phyloP scores from a whole-genome alignment of 2,888 invertebrate genomes.

The Synanthedon tipuliformis region DNA sequence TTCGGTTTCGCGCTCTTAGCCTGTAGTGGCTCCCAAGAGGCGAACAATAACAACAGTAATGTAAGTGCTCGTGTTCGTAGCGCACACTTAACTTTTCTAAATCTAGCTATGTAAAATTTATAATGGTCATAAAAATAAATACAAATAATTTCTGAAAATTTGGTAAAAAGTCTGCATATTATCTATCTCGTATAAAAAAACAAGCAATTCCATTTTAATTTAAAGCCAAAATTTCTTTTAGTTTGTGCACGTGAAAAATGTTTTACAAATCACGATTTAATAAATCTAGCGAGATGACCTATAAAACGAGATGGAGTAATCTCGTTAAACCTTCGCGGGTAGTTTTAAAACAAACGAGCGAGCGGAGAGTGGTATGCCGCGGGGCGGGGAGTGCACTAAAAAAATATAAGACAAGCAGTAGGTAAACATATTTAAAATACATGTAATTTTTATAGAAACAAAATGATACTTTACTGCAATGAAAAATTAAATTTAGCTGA shows the following conservation, averaged over 20 bases:
- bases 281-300: slow-evolving; percentile 58
- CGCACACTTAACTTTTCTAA: slow-evolving; percentile 21
- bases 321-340: slow-evolving; percentile 60
- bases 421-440: not conserved
- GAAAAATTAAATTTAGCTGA: too few species aligned
- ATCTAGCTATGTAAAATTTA: not conserved
- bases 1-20: slow-evolving; percentile 55
- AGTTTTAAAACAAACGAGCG: slow-evolving; percentile 44
- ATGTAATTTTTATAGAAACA: too few species aligned
- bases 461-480: too few species aligned
- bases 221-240: slow-evolving; percentile 53
- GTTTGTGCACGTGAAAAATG: slow-evolving; percentile 46
- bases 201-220: slow-evolving; percentile 33
- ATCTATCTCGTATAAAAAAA: slow-evolving; percentile 4
- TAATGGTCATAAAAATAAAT: not conserved
- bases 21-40: slow-evolving; percentile 50
- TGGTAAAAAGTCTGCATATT: not conserved
- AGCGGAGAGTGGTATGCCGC: slow-evolving; percentile 10
- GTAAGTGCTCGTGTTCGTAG: slow-evolving; percentile 42
- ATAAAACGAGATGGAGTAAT: slow-evolving; percentile 56
- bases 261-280: slow-evolving; percentile 50
- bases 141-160: too few species aligned
- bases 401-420: not conserved
- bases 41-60: slow-evolving; percentile 45
- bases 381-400: slow-evolving; percentile 7